A percentile compares a stretch with the other conserved stretches of the same genome.
phyloP scores from a whole-genome alignment of 1,140 invertebrate species.

The Hirudo medicinalis region DNA sequence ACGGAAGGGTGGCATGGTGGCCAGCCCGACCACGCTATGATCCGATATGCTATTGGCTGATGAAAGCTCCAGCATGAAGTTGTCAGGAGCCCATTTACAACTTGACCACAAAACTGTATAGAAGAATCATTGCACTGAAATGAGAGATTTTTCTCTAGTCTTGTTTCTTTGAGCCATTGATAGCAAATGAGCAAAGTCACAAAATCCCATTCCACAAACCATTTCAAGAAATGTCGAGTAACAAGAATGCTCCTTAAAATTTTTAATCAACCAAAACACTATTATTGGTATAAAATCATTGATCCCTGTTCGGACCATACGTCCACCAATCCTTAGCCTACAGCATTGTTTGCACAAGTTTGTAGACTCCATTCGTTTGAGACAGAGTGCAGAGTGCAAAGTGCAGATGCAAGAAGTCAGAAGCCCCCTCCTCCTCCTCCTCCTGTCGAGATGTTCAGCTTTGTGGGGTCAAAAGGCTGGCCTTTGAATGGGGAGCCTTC shows the following conservation, averaged over 20 bases:
- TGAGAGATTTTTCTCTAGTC: too few relatives aligned
- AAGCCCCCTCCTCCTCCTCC: too few relatives aligned
- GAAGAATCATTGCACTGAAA: too few relatives aligned
- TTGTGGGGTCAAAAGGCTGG: conserved; percentile 59
- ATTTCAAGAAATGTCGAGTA: not conserved
- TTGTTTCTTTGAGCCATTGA: too few relatives aligned
- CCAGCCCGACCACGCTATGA: too few relatives aligned
- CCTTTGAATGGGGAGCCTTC: conserved; percentile 73
- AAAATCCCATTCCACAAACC: too few relatives aligned
- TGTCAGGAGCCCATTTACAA: too few relatives aligned
- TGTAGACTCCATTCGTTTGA: not conserved
- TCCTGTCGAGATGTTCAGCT: conserved; percentile 25
- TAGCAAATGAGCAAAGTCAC: too few relatives aligned
- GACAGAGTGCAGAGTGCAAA: not conserved
- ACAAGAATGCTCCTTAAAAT: not conserved
- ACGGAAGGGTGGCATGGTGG: too few relatives aligned
- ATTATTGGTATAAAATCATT: not conserved
- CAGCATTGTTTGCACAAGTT: not conserved
- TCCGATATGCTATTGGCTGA: too few relatives aligned
- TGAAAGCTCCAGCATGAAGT: too few relatives aligned
- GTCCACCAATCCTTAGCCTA: not conserved
- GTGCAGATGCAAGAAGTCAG: not conserved
- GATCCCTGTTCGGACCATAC: not conserved
- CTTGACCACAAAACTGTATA: too few relatives aligned
- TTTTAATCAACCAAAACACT: not conserved